phyloP scores from a whole-genome alignment of 2,113 vertebrate species.

The Lycocorax pyrrhopterus region DNA sequence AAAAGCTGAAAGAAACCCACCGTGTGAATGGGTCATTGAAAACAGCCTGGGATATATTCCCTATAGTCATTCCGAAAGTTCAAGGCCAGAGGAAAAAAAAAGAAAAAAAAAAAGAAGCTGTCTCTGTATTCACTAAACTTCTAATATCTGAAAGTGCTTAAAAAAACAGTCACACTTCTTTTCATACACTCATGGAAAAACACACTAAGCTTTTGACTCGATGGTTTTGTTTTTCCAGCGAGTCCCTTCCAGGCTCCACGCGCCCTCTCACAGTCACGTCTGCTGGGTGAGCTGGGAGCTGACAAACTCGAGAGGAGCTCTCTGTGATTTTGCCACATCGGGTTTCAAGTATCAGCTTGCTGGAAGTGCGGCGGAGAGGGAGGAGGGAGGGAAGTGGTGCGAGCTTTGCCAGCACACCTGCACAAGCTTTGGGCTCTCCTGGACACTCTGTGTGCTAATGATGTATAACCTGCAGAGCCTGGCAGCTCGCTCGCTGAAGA shows the following conservation, averaged over 20 bases:
- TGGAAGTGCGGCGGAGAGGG: conserved; percentile 31
- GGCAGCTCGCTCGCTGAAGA: conserved; percentile 48
- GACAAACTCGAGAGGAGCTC: conserved; percentile 37
- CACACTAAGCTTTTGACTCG: conserved; percentile 31
- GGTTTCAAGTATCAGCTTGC: conserved; percentile 63
- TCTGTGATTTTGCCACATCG: conserved; percentile 35
- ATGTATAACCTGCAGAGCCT: conserved; percentile 60
- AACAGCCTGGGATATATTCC: conserved; percentile 31
- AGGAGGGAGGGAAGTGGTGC: conserved; percentile 2
- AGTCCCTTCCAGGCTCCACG: not conserved
- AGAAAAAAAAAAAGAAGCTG: not conserved
- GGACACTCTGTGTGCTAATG: conserved; percentile 54
- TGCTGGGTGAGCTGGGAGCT: conserved; percentile 15
- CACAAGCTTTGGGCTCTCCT: conserved; percentile 62
- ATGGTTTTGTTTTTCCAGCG: conserved; percentile 28
- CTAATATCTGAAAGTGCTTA: conserved; percentile 8
- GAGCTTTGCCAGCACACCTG: conserved; percentile 65
- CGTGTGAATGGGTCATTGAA: not conserved
- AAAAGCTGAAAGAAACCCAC: conserved; percentile 9
- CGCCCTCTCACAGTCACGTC: conserved; percentile 13
- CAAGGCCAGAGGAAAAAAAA: not conserved
- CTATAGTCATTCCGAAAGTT: conserved; percentile 24
- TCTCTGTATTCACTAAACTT: not conserved
- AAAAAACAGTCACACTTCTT: not conserved
- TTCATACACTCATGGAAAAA: conserved; percentile 18